Evolutionary conservation across 2,113 vertebrate genomes (phyloP).

Genomic region (Ondatra zibethicus): DNA sequence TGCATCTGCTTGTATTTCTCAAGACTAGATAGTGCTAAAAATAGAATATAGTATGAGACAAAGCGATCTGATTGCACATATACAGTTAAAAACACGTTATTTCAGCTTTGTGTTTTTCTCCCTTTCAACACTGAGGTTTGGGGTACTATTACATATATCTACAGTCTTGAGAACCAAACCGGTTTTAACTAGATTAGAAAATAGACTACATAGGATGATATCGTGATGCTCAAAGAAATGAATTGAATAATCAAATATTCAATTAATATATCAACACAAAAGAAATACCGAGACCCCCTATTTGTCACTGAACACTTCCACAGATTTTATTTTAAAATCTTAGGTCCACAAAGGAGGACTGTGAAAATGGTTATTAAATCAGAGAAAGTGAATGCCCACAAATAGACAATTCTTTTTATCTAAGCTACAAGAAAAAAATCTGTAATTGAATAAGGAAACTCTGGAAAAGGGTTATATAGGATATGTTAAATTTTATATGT

Average conservation of each 20-base stretch:
- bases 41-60: slow-evolving; percentile 14
- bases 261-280: slow-evolving; percentile 39
- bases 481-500: slow-evolving; percentile 50
- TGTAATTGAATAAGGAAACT: slow-evolving; percentile 45
- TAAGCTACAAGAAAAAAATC: slow-evolving; percentile 57
- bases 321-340: slow-evolving; percentile 62
- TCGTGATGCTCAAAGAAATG: slow-evolving; percentile 60
- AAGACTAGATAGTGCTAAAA: slow-evolving; percentile 52
- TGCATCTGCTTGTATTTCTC: slow-evolving; percentile 45
- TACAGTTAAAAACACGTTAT: neutral
- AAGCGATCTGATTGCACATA: slow-evolving; percentile 4
- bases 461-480: slow-evolving; percentile 9
- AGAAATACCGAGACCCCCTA: neutral
- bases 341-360: slow-evolving; percentile 43
- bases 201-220: slow-evolving; percentile 45
- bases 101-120: neutral
- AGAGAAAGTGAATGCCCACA: neutral
- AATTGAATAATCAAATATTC: slow-evolving; percentile 68
- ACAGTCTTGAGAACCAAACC: slow-evolving; percentile 31
- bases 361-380: slow-evolving; percentile 61
- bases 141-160: neutral
- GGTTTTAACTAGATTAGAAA: slow-evolving; percentile 53
- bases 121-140: neutral
- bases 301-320: slow-evolving; percentile 43
- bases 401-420: slow-evolving; percentile 52